Base-by-base conservation (phyloP, 2,113 vertebrate species). In the Rattus rattus region DNA sequence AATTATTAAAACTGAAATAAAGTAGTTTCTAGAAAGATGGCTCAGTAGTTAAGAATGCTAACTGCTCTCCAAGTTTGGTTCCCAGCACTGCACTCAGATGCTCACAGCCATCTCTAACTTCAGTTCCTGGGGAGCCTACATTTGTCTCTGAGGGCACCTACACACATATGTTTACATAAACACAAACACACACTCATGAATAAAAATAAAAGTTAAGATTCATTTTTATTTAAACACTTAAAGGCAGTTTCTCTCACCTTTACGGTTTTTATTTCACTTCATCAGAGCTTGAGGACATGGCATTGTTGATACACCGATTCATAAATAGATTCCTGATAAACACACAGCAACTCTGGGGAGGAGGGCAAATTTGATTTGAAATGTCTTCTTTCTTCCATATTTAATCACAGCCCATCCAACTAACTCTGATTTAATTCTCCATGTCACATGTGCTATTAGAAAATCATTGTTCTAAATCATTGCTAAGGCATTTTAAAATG, bases 1-100 rank as follows among this genome's bases (percentile, higher is more conserved):
- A 85, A 26, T 89, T 90, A 90, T 93, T 86, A 49, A 86, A 91
- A 92, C 30, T 88, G 69, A 96, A 90, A 90, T 39, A 24, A 19
- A 63, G 2, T 39, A 43, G n/a, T 69, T 69, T 33, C 16, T 72
- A 16, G 36, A 72, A n/a, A n/a, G 69, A n/a, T 30, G 65, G 28
- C 28, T 67, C 28, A 67, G 33, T 70, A 36, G 16, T 16, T 70
- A 36, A 36, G 69, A 36, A 70, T 70, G 69, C 6, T 70, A 36
- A 33, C 33, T 33, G 36, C 36, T 72, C 69, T 72, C 69, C 24
- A 72, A 33, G 36, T 72, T 72, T 70, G 33, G 11, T 30, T 67
- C 2, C 65, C 2, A 70, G 33, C 16, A n/a, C 16, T 33, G n/a
- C 36, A 36, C 16, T 19, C 1, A 9, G 69, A 33, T 70, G 69